Percentiles rank a stretch among this genome's conserved stretches.
Conservation (phyloP, 2,888 invertebrate genomes). For the Strigamia maritima region DNA sequence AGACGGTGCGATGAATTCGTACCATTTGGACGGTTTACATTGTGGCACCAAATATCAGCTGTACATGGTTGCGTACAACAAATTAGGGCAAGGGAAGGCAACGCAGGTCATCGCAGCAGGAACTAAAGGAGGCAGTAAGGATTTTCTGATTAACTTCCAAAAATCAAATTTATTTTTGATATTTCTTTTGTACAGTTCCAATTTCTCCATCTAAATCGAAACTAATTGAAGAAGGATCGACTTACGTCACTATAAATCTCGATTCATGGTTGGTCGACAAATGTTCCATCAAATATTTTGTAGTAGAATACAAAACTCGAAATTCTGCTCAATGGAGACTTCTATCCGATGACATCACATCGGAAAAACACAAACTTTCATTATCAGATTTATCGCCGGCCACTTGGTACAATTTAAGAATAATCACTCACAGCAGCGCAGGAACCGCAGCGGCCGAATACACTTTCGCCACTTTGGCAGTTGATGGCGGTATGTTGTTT, state of each 20-base stretch:
- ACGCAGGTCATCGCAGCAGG: neutral
- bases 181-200: neutral
- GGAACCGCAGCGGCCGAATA: constrained; percentile 15
- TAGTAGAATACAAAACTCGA: constrained; percentile 18
- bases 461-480: neutral
- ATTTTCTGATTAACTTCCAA: too few relatives aligned
- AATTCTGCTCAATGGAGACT: neutral
- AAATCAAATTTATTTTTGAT: neutral
- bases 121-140: constrained; percentile 10
- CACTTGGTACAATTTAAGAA: constrained; percentile 28
- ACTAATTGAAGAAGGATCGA: constrained; percentile 29
- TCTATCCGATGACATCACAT: constrained; percentile 49
- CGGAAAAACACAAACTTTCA: constrained; percentile 48
- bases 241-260: neutral
- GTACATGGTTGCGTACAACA: neutral
- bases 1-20: constrained; percentile 47
- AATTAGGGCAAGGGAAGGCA: neutral
- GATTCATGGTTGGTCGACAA: constrained; percentile 18
- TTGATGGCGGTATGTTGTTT: neutral
- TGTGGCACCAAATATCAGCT: neutral
- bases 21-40: neutral
- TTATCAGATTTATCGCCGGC: constrained; percentile 47
- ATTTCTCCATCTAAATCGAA: neutral
- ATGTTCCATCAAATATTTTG: constrained; percentile 34
- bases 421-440: constrained; percentile 19